phyloP scores from a whole-genome alignment of 1,140 invertebrate species.

The Platorchestia sp. region DNA sequence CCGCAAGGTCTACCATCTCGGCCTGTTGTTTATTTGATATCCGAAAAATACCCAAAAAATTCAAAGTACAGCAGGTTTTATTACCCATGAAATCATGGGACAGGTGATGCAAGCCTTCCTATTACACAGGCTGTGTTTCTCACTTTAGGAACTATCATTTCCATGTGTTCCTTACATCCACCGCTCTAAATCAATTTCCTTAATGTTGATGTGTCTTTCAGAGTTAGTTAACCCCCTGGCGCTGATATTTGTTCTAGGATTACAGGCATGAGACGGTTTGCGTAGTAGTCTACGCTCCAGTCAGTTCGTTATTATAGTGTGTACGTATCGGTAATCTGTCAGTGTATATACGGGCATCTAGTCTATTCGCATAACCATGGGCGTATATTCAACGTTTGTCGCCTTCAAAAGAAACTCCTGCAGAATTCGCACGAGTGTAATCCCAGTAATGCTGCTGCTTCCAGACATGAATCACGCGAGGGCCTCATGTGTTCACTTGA shows the following conservation, averaged over 20 bases:
- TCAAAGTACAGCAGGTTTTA: too few species aligned
- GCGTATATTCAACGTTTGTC: neutral
- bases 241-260: neutral
- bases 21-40: too few species aligned
- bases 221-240: neutral
- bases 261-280: neutral
- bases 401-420: neutral
- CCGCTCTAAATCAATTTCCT: neutral
- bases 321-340: too few species aligned
- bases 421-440: neutral
- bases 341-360: too few species aligned
- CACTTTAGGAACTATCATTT: neutral
- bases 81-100: too few species aligned
- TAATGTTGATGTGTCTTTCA: neutral
- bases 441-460: neutral
- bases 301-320: too few species aligned
- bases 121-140: neutral
- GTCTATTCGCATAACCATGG: neutral
- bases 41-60: too few species aligned
- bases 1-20: too few species aligned
- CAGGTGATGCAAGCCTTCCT: too few species aligned
- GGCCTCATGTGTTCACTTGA: neutral
- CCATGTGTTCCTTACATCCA: neutral
- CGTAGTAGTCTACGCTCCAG: too few species aligned
- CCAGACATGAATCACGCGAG: neutral